phyloP scores from a whole-genome alignment of 2,797 vertebrate species.

The Lindbergichthys nudifrons region DNA sequence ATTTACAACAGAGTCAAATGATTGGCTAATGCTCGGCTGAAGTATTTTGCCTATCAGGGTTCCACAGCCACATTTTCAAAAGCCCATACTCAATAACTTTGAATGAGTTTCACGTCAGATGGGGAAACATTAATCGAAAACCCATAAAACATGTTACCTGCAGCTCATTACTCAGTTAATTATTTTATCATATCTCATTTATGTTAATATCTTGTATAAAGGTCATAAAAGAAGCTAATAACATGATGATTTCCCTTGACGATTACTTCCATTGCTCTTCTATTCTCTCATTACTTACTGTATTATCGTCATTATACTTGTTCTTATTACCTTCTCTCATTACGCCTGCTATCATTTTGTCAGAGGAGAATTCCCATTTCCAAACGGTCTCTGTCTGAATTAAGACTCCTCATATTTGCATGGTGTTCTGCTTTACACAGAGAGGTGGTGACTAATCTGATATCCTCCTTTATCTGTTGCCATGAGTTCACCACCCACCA shows the following conservation, averaged over 20 bases:
- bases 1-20: slow-evolving; percentile 22
- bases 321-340: slow-evolving; percentile 72
- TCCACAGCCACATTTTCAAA: slow-evolving; percentile 27
- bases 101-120: slow-evolving; percentile 38
- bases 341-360: slow-evolving; percentile 63
- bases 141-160: slow-evolving; percentile 73
- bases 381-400: slow-evolving; percentile 48
- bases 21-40: slow-evolving; percentile 25
- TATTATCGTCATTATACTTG: slow-evolving; percentile 67
- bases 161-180: slow-evolving; percentile 71
- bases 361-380: slow-evolving; percentile 57
- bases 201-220: slow-evolving; percentile 68
- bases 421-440: slow-evolving; percentile 43
- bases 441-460: slow-evolving; percentile 65
- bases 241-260: slow-evolving; percentile 75
- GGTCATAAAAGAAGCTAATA: slow-evolving; percentile 77
- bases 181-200: slow-evolving; percentile 68
- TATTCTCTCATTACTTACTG: slow-evolving; percentile 77
- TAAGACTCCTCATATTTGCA: slow-evolving; percentile 54
- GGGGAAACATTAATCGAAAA: slow-evolving; percentile 72
- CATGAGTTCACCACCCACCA: slow-evolving; percentile 62
- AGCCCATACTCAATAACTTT: slow-evolving; percentile 49
- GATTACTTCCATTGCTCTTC: slow-evolving; percentile 61
- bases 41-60: slow-evolving; percentile 2
- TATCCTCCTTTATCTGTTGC: slow-evolving; percentile 64